These are phyloP conservation scores for Pedionomus torquatus DNA, from an alignment of 2,113 vertebrate genomes.

Conservation along the genomic window DNA sequence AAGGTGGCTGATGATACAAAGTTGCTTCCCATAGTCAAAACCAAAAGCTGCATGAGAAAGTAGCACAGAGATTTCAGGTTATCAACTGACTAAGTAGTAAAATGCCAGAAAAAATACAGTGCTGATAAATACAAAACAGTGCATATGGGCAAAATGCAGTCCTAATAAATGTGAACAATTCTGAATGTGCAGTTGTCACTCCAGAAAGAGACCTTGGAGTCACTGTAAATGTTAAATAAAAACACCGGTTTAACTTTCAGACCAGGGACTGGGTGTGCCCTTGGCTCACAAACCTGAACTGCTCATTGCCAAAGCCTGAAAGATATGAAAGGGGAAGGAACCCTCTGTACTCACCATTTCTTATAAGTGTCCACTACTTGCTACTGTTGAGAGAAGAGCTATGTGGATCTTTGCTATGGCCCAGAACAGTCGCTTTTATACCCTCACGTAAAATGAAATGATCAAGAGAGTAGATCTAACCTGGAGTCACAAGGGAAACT, in stretches of 20 bases:
- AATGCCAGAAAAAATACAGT: not conserved
- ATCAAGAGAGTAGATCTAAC: not conserved
- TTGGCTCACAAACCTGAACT: constrained; percentile 2
- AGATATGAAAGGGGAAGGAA: constrained; percentile 4
- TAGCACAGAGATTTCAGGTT: not conserved
- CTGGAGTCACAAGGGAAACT: constrained; percentile 31
- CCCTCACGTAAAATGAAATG: not conserved
- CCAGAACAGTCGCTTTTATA: not conserved
- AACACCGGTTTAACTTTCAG: not conserved
- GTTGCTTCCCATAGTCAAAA: not conserved
- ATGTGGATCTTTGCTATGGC: not conserved
- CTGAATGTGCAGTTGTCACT: not conserved
- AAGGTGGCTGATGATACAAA: not conserved
- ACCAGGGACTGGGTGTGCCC: not conserved
- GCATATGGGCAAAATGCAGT: not conserved
- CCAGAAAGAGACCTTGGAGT: not conserved
- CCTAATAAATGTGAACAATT: not conserved
- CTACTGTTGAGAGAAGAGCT: not conserved
- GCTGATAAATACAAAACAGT: not conserved
- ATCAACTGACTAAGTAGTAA: not conserved
- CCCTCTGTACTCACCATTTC: constrained; percentile 16
- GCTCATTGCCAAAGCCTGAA: not conserved
- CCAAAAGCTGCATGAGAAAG: not conserved
- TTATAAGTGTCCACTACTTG: not conserved
- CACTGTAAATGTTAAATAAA: not conserved